Conservation (phyloP, 2,113 vertebrate species). For the Podarcis muralis region DNA sequence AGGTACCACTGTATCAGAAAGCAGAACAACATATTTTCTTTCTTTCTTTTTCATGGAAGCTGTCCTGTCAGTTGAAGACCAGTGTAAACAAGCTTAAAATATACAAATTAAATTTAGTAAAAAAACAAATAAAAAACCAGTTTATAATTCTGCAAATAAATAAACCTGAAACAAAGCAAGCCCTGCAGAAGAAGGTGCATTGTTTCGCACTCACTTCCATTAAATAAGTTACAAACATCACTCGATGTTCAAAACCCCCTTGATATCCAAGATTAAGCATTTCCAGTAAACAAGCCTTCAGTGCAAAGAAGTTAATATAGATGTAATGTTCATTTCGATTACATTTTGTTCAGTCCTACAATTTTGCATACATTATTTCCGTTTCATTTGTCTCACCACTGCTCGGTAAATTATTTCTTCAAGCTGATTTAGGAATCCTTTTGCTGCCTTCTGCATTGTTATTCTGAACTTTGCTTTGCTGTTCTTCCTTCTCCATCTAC, state of each 20-base stretch:
- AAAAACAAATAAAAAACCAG: too few relatives aligned
- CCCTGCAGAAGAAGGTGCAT: neutral
- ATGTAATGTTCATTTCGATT: neutral
- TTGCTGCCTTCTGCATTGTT: neutral
- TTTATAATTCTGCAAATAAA: too few relatives aligned
- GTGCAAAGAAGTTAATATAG: neutral
- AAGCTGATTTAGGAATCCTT: neutral
- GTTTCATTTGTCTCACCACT: neutral
- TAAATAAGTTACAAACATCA: neutral
- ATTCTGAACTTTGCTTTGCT: neutral
- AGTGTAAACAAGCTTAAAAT: too few relatives aligned
- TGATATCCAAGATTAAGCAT: neutral
- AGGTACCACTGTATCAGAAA: neutral
- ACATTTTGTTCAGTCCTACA: constrained; percentile 12
- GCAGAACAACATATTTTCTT: constrained; percentile 21
- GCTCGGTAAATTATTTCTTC: neutral
- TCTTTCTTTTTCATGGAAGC: neutral
- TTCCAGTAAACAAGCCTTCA: neutral
- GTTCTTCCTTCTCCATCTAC: neutral
- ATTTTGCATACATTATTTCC: neutral
- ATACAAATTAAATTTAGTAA: too few relatives aligned
- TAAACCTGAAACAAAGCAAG: neutral
- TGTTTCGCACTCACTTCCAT: neutral
- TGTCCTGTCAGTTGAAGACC: too few relatives aligned
- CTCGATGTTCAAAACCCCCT: neutral